Evolutionary conservation across 2,113 vertebrate genomes (phyloP).

Genomic region (Platichthys flesus): DNA sequence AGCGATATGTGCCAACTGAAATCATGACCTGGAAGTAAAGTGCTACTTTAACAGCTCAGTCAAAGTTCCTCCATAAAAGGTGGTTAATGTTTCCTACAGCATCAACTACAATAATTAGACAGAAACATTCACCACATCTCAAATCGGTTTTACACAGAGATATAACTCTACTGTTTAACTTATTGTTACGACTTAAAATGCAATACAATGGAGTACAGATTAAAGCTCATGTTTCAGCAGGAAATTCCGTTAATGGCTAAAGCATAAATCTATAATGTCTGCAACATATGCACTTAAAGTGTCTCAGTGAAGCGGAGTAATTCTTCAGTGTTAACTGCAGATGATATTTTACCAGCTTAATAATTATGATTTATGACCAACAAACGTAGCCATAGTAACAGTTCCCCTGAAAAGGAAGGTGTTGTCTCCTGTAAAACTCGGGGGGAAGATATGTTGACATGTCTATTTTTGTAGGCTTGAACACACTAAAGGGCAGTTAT

Average conservation of each 20-base stretch:
- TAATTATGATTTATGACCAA: slow-evolving; percentile 60
- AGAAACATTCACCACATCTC: slow-evolving; percentile 12
- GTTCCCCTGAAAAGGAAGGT: slow-evolving; percentile 24
- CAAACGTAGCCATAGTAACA: slow-evolving; percentile 26
- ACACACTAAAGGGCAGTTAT: slow-evolving; percentile 56
- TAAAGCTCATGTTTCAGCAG: slow-evolving; percentile 16
- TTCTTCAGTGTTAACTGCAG: slow-evolving; percentile 33
- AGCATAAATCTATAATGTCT: slow-evolving; percentile 51
- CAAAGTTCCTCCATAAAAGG: slow-evolving; percentile 15
- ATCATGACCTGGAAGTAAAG: not conserved
- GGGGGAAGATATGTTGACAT: slow-evolving; percentile 43
- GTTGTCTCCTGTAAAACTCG: slow-evolving; percentile 42
- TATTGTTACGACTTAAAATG: slow-evolving; percentile 1
- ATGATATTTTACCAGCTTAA: slow-evolving; percentile 35
- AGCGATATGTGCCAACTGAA: slow-evolving; percentile 1
- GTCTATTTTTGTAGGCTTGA: slow-evolving; percentile 54
- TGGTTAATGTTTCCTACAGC: slow-evolving; percentile 9
- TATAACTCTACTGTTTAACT: slow-evolving; percentile 1
- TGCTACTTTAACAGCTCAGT: slow-evolving; percentile 1
- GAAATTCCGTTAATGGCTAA: slow-evolving; percentile 42
- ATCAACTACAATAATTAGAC: slow-evolving; percentile 31
- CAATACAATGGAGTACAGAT: slow-evolving; percentile 8
- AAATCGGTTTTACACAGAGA: slow-evolving; percentile 21
- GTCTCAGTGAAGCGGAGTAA: slow-evolving; percentile 23
- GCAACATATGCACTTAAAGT: slow-evolving; percentile 27